Evolutionary conservation across 2,797 vertebrate species (phyloP).

Genomic region (Neoniphon sammara): DNA sequence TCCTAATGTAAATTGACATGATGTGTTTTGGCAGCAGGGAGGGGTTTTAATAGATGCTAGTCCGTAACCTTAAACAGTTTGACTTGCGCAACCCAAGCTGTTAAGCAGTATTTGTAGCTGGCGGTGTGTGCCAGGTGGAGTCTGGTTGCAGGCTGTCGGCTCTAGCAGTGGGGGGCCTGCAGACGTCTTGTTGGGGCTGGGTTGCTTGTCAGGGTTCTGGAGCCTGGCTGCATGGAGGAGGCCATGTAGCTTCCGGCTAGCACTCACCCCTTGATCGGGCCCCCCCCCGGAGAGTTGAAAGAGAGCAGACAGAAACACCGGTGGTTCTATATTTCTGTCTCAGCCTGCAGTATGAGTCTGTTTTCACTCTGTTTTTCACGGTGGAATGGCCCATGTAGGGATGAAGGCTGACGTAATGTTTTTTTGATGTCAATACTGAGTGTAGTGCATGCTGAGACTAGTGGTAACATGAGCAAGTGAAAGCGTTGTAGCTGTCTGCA

Average conservation of each 20-base stretch:
- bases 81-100: conserved; percentile 18
- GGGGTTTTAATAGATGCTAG: background rate
- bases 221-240: conserved; percentile 30
- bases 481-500: conserved; percentile 3
- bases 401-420: conserved; percentile 1
- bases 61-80: background rate
- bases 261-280: conserved; percentile 48
- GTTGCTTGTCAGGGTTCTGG: background rate
- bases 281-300: conserved; percentile 49
- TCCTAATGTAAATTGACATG: background rate
- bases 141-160: conserved; percentile 46
- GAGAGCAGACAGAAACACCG: conserved; percentile 31
- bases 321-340: conserved; percentile 12
- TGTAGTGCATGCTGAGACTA: background rate
- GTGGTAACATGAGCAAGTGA: background rate
- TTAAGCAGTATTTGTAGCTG: background rate
- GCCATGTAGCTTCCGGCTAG: conserved; percentile 41
- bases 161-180: conserved; percentile 44
- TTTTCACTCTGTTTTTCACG: background rate
- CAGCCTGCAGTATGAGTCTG: conserved; percentile 20
- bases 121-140: background rate
- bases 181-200: conserved; percentile 16
- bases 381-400: background rate
- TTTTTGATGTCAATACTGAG: conserved; percentile 19
- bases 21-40: background rate